Conservation (phyloP, 2,797 vertebrate genomes). For the Manis javanica region DNA sequence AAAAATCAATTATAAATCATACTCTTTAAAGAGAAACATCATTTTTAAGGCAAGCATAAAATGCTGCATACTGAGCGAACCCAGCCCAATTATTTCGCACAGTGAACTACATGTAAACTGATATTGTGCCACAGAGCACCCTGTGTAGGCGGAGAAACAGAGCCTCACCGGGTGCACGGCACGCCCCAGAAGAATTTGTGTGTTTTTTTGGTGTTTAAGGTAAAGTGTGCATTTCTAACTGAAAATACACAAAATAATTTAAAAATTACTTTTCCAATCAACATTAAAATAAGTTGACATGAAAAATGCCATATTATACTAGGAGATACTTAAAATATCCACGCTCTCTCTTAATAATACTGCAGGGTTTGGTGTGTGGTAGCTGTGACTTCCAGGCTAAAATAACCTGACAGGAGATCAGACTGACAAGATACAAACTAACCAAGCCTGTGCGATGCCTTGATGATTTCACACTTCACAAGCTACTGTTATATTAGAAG, state of each 20-base stretch:
- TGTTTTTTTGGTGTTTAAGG: not conserved
- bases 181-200: not conserved
- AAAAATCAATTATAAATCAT: conserved; percentile 64
- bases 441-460: not conserved
- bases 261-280: conserved; percentile 56
- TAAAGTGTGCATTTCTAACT: conserved; percentile 12
- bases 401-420: conserved; percentile 5
- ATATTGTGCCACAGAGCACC: not conserved
- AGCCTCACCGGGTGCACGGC: rapidly evolving
- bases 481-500: not conserved
- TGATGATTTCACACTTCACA: not conserved
- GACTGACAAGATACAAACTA: not conserved
- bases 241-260: conserved; percentile 53
- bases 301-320: conserved; percentile 18
- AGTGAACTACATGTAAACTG: not conserved
- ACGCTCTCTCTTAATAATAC: conserved; percentile 35
- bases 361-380: not conserved
- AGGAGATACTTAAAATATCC: conserved; percentile 52
- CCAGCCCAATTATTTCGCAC: not conserved
- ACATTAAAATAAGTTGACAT: conserved; percentile 36
- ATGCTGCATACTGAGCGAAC: conserved; percentile 39
- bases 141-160: not conserved
- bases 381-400: not conserved
- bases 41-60: conserved; percentile 52
- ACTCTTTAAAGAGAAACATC: conserved; percentile 60